Percentiles rank a stretch among this genome's conserved stretches.
phyloP scores from a whole-genome alignment of 1,140 invertebrate genomes.

The Chelonus insularis region DNA sequence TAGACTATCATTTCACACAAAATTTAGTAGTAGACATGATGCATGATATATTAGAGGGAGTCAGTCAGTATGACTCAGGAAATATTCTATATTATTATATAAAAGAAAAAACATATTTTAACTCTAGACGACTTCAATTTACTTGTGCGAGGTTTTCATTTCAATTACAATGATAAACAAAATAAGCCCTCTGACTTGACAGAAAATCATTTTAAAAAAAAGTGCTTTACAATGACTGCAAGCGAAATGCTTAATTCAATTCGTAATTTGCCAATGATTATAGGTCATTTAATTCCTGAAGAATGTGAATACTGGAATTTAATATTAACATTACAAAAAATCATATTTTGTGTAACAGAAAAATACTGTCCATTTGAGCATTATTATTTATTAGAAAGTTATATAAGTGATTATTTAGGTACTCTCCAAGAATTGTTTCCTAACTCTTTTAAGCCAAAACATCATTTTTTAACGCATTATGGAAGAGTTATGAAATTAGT shows the following conservation, averaged over 20 bases:
- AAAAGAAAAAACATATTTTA: conserved; percentile 8
- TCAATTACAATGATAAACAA: conserved; percentile 11
- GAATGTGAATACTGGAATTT: conserved; percentile 9
- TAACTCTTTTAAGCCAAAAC: conserved; percentile 12
- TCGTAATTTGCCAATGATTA: conserved; percentile 24
- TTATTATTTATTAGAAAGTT: conserved; percentile 6
- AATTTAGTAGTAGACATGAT: conserved; percentile 8
- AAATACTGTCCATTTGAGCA: conserved; percentile 13
- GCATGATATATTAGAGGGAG: conserved; percentile 8
- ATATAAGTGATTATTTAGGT: conserved; percentile 14
- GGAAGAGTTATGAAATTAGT: conserved; percentile 10
- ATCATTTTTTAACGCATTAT: conserved; percentile 21
- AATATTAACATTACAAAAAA: conserved; percentile 12
- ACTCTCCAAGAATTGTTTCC: conserved; percentile 13
- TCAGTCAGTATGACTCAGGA: conserved; percentile 10
- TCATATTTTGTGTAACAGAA: not conserved
- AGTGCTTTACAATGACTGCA: conserved; percentile 1
- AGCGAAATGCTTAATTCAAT: conserved; percentile 17
- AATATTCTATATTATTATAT: conserved; percentile 24
- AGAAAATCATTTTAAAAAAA: conserved; percentile 17
- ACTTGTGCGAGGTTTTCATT: conserved; percentile 11
- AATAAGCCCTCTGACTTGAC: conserved; percentile 1
- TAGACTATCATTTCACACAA: conserved; percentile 15
- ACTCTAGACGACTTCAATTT: conserved; percentile 5
- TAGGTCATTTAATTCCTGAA: conserved; percentile 14